A percentile compares a stretch with the other conserved stretches of the same genome.
phyloP scores from a whole-genome alignment of 2,797 vertebrate genomes.

The Hippoglossus hippoglossus region DNA sequence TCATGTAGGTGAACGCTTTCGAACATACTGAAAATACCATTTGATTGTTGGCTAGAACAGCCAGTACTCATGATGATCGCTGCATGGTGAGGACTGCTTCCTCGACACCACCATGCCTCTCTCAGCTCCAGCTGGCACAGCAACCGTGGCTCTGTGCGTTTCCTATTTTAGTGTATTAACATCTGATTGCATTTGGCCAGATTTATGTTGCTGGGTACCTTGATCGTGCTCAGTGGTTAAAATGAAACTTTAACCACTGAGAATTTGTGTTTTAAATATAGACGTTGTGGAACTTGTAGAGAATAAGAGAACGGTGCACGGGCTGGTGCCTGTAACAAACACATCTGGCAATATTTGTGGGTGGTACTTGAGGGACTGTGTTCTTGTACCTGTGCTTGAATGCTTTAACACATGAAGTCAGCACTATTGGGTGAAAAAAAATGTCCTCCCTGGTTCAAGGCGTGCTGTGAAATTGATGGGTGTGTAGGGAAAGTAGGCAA shows the following conservation, averaged over 20 bases:
- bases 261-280: too few relatives aligned
- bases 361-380: too few relatives aligned
- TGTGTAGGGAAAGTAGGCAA: too few relatives aligned
- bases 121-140: neutral
- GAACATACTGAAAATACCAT: neutral
- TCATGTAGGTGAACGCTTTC: too few relatives aligned
- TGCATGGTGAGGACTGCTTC: neutral
- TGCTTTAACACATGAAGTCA: too few relatives aligned
- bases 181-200: neutral
- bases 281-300: too few relatives aligned
- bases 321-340: too few relatives aligned
- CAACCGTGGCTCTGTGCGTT: too few relatives aligned
- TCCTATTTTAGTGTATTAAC: too few relatives aligned
- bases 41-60: neutral
- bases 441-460: neutral
- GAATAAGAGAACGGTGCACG: too few relatives aligned
- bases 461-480: neutral
- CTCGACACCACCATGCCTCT: neutral
- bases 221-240: neutral
- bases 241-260: too few relatives aligned
- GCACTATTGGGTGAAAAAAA: slow-evolving; percentile 1
- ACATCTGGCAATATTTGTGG: too few relatives aligned
- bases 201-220: neutral
- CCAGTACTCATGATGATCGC: neutral
- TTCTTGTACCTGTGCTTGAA: neutral